Evolutionary conservation across 2,113 vertebrate genomes (phyloP).

Genomic region (Bufo gargarizans): DNA sequence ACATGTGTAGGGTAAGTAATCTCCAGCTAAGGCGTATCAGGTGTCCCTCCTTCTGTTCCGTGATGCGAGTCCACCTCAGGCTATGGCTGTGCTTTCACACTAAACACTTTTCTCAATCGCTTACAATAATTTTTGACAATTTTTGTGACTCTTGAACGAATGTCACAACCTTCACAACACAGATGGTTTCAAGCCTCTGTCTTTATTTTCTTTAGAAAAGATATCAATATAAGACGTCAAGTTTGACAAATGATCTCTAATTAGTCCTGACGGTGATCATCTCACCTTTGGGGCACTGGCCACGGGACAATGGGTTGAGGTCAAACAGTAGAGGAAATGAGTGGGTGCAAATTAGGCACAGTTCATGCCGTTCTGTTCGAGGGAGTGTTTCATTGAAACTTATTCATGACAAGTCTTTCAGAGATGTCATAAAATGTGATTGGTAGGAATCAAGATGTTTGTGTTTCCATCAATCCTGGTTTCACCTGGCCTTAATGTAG

Average conservation of each 20-base stretch:
- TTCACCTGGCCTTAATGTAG: no score
- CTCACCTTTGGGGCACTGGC: slow-evolving; percentile 28
- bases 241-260: slow-evolving; percentile 45
- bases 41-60: slow-evolving; percentile 30
- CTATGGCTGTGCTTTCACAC: slow-evolving; percentile 14
- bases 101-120: slow-evolving; percentile 46
- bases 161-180: background rate
- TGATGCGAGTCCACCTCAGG: slow-evolving; percentile 31
- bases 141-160: background rate
- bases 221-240: slow-evolving; percentile 35
- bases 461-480: no score
- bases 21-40: slow-evolving; percentile 45
- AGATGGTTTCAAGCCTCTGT: slow-evolving; percentile 21
- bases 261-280: slow-evolving; percentile 34
- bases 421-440: background rate
- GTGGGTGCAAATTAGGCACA: background rate
- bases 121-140: slow-evolving; percentile 47
- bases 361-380: background rate
- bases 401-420: background rate
- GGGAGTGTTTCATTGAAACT: background rate
- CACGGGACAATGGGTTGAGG: slow-evolving; percentile 34
- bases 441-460: background rate
- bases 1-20: slow-evolving; percentile 49
- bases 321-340: slow-evolving; percentile 42
- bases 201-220: slow-evolving; percentile 11